Evolutionary conservation across 1,140 invertebrate species (phyloP).

Genomic region (Drosophila rufa): DNA sequence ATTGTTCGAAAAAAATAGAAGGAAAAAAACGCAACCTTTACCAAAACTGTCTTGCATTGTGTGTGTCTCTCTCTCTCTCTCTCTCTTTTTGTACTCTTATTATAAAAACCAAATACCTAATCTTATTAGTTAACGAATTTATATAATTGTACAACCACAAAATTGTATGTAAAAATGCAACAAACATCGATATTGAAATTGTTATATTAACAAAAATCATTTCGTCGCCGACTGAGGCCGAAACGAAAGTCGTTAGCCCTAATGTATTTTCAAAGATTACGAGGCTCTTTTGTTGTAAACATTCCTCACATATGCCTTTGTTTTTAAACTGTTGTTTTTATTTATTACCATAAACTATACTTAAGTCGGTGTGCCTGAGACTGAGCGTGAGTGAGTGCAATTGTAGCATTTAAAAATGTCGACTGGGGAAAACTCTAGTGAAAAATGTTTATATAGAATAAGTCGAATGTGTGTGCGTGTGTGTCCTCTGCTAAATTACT

Average conservation of each 20-base stretch:
- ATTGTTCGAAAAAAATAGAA: constrained; percentile 49
- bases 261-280: constrained; percentile 58
- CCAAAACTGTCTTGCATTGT: constrained; percentile 75
- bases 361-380: constrained; percentile 53
- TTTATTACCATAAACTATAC: constrained; percentile 59
- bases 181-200: constrained; percentile 59
- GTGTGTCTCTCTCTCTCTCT: constrained; percentile 77
- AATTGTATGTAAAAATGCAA: constrained; percentile 66
- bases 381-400: constrained; percentile 48
- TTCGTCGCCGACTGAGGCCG: constrained; percentile 60
- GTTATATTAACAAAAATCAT: constrained; percentile 72
- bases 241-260: constrained; percentile 52
- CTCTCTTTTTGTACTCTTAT: constrained; percentile 75
- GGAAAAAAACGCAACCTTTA: constrained; percentile 53
- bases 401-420: constrained; percentile 27
- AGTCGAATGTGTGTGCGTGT: constrained; percentile 27
- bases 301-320: constrained; percentile 57
- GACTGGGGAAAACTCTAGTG: constrained; percentile 25
- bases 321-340: constrained; percentile 66
- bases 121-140: constrained; percentile 57
- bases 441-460: constrained; percentile 47
- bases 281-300: constrained; percentile 72
- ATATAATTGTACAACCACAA: constrained; percentile 75
- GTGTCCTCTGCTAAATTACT: constrained; percentile 34
- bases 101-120: constrained; percentile 38